Base-by-base conservation (phyloP, 2,888 invertebrate genomes). In the Palloptera scutellata region DNA sequence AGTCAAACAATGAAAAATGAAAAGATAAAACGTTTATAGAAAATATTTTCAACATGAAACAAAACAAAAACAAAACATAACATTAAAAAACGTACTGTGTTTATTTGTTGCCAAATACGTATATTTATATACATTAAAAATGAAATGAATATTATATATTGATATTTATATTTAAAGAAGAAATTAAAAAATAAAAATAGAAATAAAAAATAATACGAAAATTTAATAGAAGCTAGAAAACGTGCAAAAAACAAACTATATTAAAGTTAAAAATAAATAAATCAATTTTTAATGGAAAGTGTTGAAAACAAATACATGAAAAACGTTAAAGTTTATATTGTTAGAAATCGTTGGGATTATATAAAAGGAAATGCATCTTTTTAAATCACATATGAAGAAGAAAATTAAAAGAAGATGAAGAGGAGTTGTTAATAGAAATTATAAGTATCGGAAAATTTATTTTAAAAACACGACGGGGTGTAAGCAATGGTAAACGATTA, bases 101-200 rank as follows among this genome's bases (percentile, higher is more conserved):
- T 83, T 83, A 83, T 83, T 84, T 83, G 83, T 83, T 83, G 84
- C 83, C 83, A 83, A 83, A 83, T 77, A 81, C 78, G 76, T 79
- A 81, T 74, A 61, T 67, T 66, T 68, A 64, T 58, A 64, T 48
- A 64, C 62, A 68, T 51, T 42, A 45, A 65, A 63, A 61, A 66
- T 63, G 1, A 45, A 9, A 62, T 53, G 65, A 10, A 59, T 48
- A 58, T 30, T 64, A 52, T 54, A 65, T 48, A 55, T 57, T 67
- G 13, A 52, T 54, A 59, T 48, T 60, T 54, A 70, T 61, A 64
- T 61, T 43, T 64, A 54, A 64, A 66, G 54, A 53, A 20, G 1
- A 61, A 61, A 55, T 43, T 17, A 62, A 53, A 15, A 42, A 59
- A 40, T 30, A 58, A 64, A 30, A 54, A 69, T 58, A 43, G 30